These are phyloP conservation scores for Argynnis bischoffii DNA, from an alignment of 2,888 invertebrate genomes.

Conservation along the genomic window DNA sequence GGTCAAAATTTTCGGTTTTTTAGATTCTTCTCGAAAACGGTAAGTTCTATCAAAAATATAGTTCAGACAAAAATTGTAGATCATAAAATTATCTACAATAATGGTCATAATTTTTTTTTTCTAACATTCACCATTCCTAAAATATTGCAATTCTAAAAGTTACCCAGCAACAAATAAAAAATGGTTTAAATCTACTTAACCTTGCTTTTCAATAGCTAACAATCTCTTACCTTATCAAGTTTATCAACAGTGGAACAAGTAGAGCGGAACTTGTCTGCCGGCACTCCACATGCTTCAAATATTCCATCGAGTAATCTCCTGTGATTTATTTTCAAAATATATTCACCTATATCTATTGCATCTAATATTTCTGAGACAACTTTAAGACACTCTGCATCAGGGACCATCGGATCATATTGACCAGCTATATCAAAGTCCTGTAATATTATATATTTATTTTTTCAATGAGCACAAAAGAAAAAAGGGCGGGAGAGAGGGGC, in stretches of 20 bases:
- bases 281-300: slow-evolving; percentile 98
- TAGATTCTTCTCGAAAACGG: no score
- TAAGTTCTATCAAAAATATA: no score
- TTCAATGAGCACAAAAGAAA: no score
- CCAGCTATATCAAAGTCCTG: slow-evolving; percentile 99
- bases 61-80: no score
- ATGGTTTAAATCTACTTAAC: neutral
- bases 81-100: no score
- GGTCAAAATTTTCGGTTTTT: no score
- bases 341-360: slow-evolving; percentile 92
- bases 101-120: no score
- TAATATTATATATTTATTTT: slow-evolving; percentile 41
- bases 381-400: slow-evolving; percentile 98
- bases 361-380: slow-evolving; percentile 96
- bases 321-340: slow-evolving; percentile 97
- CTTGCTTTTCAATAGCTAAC: neutral
- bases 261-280: slow-evolving; percentile 92
- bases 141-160: no score
- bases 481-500: no score
- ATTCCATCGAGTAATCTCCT: slow-evolving; percentile 96
- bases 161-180: no score
- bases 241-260: slow-evolving; percentile 99
- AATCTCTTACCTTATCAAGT: slow-evolving; percentile 93
- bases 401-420: slow-evolving; percentile 96
- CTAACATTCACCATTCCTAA: no score